Percentiles rank a stretch among this genome's conserved stretches.
phyloP scores from a whole-genome alignment of 2,797 vertebrate genomes.

The Phataginus tetradactyla region DNA sequence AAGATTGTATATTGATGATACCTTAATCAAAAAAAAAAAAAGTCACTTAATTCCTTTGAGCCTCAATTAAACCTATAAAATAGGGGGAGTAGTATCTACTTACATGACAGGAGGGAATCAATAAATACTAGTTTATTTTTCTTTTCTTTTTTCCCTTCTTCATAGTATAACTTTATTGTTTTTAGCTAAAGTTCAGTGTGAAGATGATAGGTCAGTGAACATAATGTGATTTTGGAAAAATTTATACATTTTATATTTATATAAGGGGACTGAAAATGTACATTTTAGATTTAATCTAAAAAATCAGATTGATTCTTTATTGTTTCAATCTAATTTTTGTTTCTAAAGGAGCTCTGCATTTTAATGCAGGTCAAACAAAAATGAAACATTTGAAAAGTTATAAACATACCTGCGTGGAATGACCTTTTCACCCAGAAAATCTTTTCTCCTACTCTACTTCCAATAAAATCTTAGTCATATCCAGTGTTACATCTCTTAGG shows the following conservation, averaged over 20 bases:
- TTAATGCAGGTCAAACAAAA: not conserved
- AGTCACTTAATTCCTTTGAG: conserved; percentile 22
- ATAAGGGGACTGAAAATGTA: not conserved
- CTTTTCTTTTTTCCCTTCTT: not conserved
- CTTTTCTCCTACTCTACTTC: not conserved
- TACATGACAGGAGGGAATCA: not conserved
- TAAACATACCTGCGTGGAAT: not conserved
- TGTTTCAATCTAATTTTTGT: not conserved
- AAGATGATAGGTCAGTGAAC: not conserved
- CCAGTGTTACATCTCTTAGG: not conserved
- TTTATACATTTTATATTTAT: conserved; percentile 29
- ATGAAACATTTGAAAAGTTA: not conserved
- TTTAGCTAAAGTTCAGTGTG: conserved; percentile 26
- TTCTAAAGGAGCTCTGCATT: not conserved
- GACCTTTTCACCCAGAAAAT: not conserved
- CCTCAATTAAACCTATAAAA: conserved; percentile 12
- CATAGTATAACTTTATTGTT: not conserved
- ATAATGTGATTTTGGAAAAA: not conserved
- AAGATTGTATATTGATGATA: too few relatives aligned
- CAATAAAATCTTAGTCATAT: not conserved
- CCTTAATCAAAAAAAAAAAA: not conserved
- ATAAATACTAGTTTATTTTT: not conserved
- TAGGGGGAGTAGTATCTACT: not conserved
- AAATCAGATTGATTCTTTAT: not conserved
- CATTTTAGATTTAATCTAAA: conserved; percentile 12